Evolutionary conservation across 2,888 invertebrate genomes (phyloP), one percentile per base, ranked within the genome.

Genomic region (Andrena marginata): DNA sequence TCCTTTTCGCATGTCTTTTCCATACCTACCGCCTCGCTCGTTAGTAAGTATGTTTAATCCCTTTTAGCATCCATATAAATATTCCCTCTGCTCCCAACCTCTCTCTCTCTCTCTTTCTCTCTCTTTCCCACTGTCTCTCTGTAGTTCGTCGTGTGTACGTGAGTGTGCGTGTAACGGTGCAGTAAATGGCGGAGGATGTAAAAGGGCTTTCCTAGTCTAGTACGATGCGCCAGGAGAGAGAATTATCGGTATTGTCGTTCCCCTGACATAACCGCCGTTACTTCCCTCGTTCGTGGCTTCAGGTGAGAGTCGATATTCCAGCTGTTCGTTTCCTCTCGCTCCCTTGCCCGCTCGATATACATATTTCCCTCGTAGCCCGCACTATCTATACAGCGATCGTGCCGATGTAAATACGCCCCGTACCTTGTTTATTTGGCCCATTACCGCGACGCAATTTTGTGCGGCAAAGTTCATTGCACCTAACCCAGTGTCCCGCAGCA

Each of bases 231-330:
- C 77, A 76, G 62, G 64, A 42, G 29, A 42, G 29, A 67, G 51
- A 75, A 73, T 86, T 80, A 82, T 86, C 82, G 82, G 80, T 69
- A 78, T 78, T 76, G 82, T 80, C 84, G 79, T 77, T 56, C 48
- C 80, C 67, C 75, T 89, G 89, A 89, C 89, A 89, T 89, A 89
- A 89, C 84, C 86, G 79, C 81, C 75, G 82, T 83, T 84, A 79
- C 84, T 82, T 85, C 70, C 81, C 73, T 76, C 67, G 76, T 72
- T 65, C 77, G 71, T 74, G 60, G 85, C 77, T 83, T 77, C 83
- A 80, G 87, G 82, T 79, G 82, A 84, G 76, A 77, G 70, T 62
- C 77, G 64, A 82, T 73, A 76, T 70, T 60, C 81, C 78, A 87
- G 85, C 84, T 82, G 81, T 85, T 83, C 73, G 59, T 63, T 31